A percentile compares a stretch with the other conserved stretches of the same genome.
phyloP scores from a whole-genome alignment of 2,113 vertebrate genomes.

The Caretta caretta region DNA sequence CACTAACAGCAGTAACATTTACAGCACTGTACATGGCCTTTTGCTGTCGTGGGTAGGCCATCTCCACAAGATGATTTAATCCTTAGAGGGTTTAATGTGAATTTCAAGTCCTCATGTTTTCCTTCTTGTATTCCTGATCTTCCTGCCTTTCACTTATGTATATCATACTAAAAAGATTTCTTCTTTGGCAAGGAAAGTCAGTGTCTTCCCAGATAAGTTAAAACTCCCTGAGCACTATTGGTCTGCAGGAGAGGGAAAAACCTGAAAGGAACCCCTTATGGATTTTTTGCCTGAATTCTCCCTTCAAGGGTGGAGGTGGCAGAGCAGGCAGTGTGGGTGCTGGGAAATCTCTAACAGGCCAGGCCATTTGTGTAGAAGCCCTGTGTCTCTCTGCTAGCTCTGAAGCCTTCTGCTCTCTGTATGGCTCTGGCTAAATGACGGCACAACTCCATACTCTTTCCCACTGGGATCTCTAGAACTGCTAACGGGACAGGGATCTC shows the following conservation, averaged over 20 bases:
- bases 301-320: rapidly evolving
- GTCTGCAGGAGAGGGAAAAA: not conserved
- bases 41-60: not conserved
- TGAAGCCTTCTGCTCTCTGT: not conserved
- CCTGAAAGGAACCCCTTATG: not conserved
- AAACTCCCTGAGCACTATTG: not conserved
- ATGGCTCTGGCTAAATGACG: not conserved
- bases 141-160: not conserved
- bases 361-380: not conserved
- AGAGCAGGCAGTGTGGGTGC: not conserved
- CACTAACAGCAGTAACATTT: not conserved
- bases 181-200: not conserved
- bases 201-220: not conserved
- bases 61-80: not conserved
- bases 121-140: not conserved
- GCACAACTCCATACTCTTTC: not conserved
- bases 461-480: not conserved
- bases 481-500: not conserved
- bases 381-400: not conserved
- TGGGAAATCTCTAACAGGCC: not conserved
- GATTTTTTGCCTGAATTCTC: not conserved
- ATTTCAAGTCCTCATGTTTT: not conserved
- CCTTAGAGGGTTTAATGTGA: not conserved
- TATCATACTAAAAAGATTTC: not conserved
- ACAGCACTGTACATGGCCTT: not conserved